Evolutionary conservation across 23 tunicate species (phyloP).

Genomic region (Aplidium turbinatum): DNA sequence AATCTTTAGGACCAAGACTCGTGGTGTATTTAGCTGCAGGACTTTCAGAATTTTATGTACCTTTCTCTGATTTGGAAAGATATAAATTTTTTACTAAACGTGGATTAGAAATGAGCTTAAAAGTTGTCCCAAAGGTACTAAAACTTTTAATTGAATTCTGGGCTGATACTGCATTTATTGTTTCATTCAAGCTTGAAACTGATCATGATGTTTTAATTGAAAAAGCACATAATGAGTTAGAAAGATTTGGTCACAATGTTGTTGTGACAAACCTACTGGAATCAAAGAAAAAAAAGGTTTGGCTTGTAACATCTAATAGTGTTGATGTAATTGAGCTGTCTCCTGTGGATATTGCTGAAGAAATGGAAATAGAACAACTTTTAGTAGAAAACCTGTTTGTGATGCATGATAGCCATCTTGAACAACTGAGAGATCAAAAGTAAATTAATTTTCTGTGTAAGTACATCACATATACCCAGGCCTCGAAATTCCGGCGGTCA

Average conservation of each 20-base stretch:
- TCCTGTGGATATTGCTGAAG: conserved; percentile 8
- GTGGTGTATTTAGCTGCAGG: conserved; percentile 88
- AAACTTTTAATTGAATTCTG: conserved; percentile 37
- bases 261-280: conserved; percentile 76
- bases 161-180: conserved; percentile 70
- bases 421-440: too few species aligned
- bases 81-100: conserved; percentile 60
- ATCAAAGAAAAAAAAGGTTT: conserved; percentile 32
- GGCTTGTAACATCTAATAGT: conserved; percentile 17
- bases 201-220: conserved; percentile 49
- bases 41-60: conserved; percentile 86
- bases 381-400: neutral
- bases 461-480: too few species aligned
- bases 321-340: conserved; percentile 15
- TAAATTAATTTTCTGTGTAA: too few species aligned
- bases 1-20: conserved; percentile 22
- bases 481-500: too few species aligned
- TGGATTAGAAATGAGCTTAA: conserved; percentile 30
- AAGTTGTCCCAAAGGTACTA: conserved; percentile 61
- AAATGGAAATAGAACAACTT: conserved; percentile 54
- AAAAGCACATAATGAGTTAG: conserved; percentile 55
- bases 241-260: conserved; percentile 49
- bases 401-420: conserved; percentile 24
- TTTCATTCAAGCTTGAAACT: conserved; percentile 87
- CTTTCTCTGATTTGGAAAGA: conserved; percentile 25